Conservation (phyloP, 2,888 invertebrate species). For the Carpatolechia fugitivella region DNA sequence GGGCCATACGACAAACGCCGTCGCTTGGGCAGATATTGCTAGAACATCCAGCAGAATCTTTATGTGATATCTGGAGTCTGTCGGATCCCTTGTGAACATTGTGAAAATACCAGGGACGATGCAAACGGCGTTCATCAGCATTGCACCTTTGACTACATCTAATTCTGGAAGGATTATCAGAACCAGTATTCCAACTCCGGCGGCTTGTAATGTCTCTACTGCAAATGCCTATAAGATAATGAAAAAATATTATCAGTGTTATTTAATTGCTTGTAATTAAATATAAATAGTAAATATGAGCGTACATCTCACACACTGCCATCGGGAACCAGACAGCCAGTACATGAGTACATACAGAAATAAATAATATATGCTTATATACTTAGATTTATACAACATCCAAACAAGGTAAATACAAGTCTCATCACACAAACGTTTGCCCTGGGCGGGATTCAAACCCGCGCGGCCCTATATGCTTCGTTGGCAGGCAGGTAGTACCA, state of each 20-base stretch:
- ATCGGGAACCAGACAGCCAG: too few species aligned
- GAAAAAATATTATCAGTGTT: background rate
- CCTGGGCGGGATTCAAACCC: too few species aligned
- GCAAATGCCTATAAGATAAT: slow-evolving; percentile 75
- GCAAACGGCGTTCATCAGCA: slow-evolving; percentile 91
- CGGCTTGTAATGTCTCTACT: slow-evolving; percentile 88
- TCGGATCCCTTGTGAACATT: slow-evolving; percentile 66
- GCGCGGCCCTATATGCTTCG: too few species aligned
- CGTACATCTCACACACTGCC: too few species aligned
- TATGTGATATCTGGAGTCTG: slow-evolving; percentile 49
- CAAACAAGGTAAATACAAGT: too few species aligned
- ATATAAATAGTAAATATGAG: too few species aligned
- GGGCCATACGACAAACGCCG: slow-evolving; percentile 85
- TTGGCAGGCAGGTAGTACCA: too few species aligned
- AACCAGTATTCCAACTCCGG: slow-evolving; percentile 87
- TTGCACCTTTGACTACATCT: slow-evolving; percentile 89
- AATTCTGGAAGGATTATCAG: slow-evolving; percentile 88
- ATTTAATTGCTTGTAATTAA: background rate
- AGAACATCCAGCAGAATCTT: slow-evolving; percentile 77
- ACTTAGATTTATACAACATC: too few species aligned
- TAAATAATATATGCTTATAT: too few species aligned
- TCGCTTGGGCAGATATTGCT: slow-evolving; percentile 82
- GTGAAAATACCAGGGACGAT: slow-evolving; percentile 88
- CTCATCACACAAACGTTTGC: too few species aligned
- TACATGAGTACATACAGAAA: too few species aligned